Conservation (phyloP, 2,797 vertebrate species). For the Oryzias sinensis region DNA sequence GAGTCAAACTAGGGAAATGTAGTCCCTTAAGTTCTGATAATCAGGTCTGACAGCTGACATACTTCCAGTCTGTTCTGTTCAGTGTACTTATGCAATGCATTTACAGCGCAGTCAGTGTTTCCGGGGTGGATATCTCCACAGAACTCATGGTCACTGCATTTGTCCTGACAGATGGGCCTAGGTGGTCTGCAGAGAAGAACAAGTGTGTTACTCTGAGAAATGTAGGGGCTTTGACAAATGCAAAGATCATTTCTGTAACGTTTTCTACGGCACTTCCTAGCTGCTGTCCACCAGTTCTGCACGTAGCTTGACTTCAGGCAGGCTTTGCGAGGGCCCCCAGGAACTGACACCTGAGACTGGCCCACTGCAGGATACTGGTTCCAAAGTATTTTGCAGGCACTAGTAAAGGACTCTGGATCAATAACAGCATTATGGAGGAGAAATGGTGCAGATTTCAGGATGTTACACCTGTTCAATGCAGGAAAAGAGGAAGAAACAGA, state of each 20-base stretch:
- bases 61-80: constrained; percentile 12
- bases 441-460: constrained; percentile 21
- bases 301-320: background rate
- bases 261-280: background rate
- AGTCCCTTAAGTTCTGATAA: too few species aligned
- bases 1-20: too few species aligned
- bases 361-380: constrained; percentile 24
- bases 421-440: background rate
- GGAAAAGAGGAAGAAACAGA: too few species aligned
- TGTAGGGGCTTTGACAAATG: too few species aligned
- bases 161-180: constrained; percentile 23
- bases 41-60: background rate
- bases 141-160: constrained; percentile 48
- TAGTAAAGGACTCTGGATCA: constrained; percentile 5
- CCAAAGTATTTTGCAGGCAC: constrained; percentile 18
- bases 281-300: constrained; percentile 7
- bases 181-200: background rate
- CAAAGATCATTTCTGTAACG: background rate
- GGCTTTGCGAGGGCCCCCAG: too few species aligned
- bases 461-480: constrained; percentile 7
- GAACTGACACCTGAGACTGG: background rate
- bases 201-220: background rate
- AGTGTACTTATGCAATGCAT: constrained; percentile 35
- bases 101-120: constrained; percentile 29
- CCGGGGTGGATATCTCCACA: constrained; percentile 22